Evolutionary conservation across 2,113 vertebrate genomes (phyloP), one percentile per base, ranked within the genome.

Genomic region (Callithrix jacchus): DNA sequence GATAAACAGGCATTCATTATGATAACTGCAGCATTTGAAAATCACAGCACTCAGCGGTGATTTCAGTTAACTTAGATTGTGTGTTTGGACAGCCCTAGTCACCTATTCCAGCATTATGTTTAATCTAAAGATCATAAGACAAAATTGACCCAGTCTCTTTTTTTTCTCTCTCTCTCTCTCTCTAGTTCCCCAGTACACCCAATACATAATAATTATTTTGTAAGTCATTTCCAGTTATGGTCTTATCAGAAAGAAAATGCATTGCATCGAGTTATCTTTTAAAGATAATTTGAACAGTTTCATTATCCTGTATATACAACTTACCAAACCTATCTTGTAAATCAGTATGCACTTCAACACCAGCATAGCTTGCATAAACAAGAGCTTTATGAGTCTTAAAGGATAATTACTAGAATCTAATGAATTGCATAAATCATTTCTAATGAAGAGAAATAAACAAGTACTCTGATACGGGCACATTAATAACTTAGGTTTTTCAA

Each of bases 351-450:
- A 92, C 58, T 98, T 98, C 98, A 98, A 96, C 91, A 97, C 23
- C 35, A 98, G 95, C 37, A 93, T 96, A 97, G 52, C 74, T 94
- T 91, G 58, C 97, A 97, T 97, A 97, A 98, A 97, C 95, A 98
- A 97, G 91, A 98, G 95, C 86, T 89, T 98, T 98, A 97, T 94
- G 96, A 98, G 92, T 97, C 97, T 98, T 98, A 98, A 98, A 97
- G 98, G 97, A 98, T 98, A 98, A 98, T 99, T 98, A 98, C 97
- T 71, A 87, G 93, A 96, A 97, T 98, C 70, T 98, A 99, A 99
- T 98, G 98, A 99, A 98, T 98, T 98, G 95, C 96, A 98, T 98
- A 98, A 98, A 98, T 99, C 98, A 98, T 97, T 98, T 98, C 98
- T 98, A 98, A 98, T 98, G 98, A 98, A 98, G 64, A 83, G 61